phyloP scores from a whole-genome alignment of 2,888 invertebrate species.

The Dione juno region DNA sequence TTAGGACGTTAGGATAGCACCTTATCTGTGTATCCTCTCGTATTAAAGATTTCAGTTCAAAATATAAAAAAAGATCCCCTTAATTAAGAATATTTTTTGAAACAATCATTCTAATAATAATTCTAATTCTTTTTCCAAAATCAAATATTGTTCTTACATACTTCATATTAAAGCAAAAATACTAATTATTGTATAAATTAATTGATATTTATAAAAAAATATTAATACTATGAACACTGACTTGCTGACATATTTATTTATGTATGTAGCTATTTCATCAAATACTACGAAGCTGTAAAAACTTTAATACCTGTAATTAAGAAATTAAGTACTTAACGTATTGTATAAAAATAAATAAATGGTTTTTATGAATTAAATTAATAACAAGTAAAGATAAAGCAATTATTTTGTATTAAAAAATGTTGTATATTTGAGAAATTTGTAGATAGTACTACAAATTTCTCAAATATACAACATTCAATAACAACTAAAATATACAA shows the following conservation, averaged over 20 bases:
- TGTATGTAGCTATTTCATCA: slow-evolving; percentile 17
- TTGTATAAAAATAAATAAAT: background rate
- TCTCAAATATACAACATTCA: too few species aligned
- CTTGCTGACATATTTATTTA: slow-evolving; percentile 13
- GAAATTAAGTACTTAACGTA: background rate
- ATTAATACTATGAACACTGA: background rate
- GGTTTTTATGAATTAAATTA: background rate
- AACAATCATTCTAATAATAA: too few species aligned
- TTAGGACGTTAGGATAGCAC: too few species aligned
- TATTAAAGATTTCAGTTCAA: too few species aligned
- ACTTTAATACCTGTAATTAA: slow-evolving; percentile 23
- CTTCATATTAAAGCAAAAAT: background rate
- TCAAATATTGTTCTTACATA: too few species aligned
- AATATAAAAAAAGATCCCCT: too few species aligned
- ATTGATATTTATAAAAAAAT: background rate
- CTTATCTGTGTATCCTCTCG: too few species aligned
- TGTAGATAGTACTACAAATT: too few species aligned
- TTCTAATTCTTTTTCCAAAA: too few species aligned
- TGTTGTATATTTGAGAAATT: too few species aligned
- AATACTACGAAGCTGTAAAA: slow-evolving; percentile 12
- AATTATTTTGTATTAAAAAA: background rate
- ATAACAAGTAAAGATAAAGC: background rate
- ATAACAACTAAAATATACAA: background rate
- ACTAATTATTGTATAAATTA: background rate
- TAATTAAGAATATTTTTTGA: too few species aligned